These are phyloP conservation scores for Sandelia bainsii DNA, from an alignment of 2,797 vertebrate species.

Conservation along the genomic window DNA sequence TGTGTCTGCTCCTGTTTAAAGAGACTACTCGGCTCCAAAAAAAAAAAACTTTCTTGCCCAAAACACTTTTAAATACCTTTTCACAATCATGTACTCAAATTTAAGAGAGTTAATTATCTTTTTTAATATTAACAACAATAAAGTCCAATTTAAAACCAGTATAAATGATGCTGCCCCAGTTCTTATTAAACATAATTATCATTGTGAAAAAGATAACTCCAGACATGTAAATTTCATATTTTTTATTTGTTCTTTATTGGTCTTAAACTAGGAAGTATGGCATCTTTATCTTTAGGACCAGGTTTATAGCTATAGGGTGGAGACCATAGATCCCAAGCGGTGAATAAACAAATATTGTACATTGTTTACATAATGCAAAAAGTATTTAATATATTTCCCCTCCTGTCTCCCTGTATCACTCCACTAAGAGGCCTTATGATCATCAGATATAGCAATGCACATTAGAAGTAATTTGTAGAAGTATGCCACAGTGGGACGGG, in stretches of 20 bases:
- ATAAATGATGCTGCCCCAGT: neutral
- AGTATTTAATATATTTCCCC: no score
- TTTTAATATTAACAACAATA: neutral
- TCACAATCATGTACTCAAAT: neutral
- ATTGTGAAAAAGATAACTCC: neutral
- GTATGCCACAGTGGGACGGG: neutral
- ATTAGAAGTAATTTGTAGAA: neutral
- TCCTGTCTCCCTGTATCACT: no score
- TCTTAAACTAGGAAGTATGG: neutral
- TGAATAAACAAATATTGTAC: slow-evolving; percentile 36
- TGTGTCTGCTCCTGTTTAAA: slow-evolving; percentile 40
- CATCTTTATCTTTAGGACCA: no score
- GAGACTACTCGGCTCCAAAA: slow-evolving; percentile 1
- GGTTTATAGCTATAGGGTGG: no score
- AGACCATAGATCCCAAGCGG: no score
- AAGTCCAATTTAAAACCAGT: neutral
- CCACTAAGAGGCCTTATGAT: neutral
- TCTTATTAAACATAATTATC: no score
- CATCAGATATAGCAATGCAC: neutral
- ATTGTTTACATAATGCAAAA: no score
- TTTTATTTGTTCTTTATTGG: neutral
- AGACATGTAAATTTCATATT: neutral
- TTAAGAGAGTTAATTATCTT: slow-evolving; percentile 5
- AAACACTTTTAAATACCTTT: slow-evolving; percentile 4
- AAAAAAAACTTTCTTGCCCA: neutral